These are phyloP conservation scores for Poecilobothrus nobilitatus DNA, from an alignment of 2,888 invertebrate genomes.

Conservation along the genomic window DNA sequence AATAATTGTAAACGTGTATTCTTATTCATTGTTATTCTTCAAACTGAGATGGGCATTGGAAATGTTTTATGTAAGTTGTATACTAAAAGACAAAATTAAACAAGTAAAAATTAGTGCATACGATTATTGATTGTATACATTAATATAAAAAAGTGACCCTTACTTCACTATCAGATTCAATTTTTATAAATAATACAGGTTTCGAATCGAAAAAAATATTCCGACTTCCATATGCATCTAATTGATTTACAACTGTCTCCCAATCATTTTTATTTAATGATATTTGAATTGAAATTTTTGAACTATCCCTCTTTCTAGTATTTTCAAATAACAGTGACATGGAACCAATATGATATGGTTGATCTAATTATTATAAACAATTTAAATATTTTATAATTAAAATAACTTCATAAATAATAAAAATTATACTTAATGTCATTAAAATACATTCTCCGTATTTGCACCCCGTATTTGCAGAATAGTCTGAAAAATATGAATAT, in stretches of 20 bases:
- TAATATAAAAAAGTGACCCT: conserved; percentile 70
- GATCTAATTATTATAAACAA: too few relatives aligned
- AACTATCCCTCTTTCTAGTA: conserved; percentile 93
- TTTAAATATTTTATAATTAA: background rate
- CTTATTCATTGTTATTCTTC: too few relatives aligned
- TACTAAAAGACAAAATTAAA: conserved; percentile 43
- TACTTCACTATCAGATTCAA: conserved; percentile 93
- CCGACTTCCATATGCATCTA: conserved; percentile 84
- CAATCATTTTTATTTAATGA: conserved; percentile 88
- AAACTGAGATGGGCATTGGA: conserved; percentile 82
- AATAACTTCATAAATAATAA: background rate
- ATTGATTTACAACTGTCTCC: conserved; percentile 82
- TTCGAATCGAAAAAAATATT: conserved; percentile 74
- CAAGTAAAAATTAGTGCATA: too few relatives aligned
- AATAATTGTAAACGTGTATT: too few relatives aligned
- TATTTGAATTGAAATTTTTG: conserved; percentile 91
- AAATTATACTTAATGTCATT: conserved; percentile 67
- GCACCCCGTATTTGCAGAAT: conserved; percentile 93
- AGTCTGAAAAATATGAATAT: too few relatives aligned
- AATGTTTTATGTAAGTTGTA: conserved; percentile 86
- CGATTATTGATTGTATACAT: too few relatives aligned
- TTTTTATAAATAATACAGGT: conserved; percentile 86
- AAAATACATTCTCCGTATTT: conserved; percentile 83
- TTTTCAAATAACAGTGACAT: conserved; percentile 80
- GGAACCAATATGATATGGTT: conserved; percentile 87